Percentiles rank a stretch among this genome's conserved stretches.
phyloP scores from a whole-genome alignment of 2,797 vertebrate genomes.

The Sebastiscus tertius region DNA sequence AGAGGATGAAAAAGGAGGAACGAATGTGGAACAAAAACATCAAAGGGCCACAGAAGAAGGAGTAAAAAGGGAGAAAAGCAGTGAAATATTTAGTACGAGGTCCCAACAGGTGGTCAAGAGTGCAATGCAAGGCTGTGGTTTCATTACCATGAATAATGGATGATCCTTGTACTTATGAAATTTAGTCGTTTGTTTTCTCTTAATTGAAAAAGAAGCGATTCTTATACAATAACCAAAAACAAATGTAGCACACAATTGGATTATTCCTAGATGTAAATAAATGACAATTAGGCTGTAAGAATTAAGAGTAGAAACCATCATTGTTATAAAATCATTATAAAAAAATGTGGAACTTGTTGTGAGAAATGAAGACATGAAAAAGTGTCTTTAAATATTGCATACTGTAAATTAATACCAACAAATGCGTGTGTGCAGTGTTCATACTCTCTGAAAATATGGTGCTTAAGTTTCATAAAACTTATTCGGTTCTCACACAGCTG shows the following conservation, averaged over 20 bases:
- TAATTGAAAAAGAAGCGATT: conserved; percentile 60
- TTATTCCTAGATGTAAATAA: conserved; percentile 45
- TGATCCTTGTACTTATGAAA: conserved; percentile 77
- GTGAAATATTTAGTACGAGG: conserved; percentile 89
- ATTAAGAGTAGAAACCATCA: conserved; percentile 37
- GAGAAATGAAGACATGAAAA: neutral
- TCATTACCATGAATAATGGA: conserved; percentile 85
- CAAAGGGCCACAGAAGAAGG: conserved; percentile 85
- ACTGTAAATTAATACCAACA: neutral
- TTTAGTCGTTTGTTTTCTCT: conserved; percentile 51
- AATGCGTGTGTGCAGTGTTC: neutral
- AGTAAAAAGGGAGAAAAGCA: conserved; percentile 79
- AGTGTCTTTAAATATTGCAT: neutral
- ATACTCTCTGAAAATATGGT: neutral
- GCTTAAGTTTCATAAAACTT: neutral
- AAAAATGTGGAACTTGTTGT: neutral
- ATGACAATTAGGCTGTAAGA: conserved; percentile 39
- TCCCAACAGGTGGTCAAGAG: conserved; percentile 91
- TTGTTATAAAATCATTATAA: conserved; percentile 15
- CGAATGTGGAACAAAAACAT: conserved; percentile 91
- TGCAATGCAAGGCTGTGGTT: conserved; percentile 81
- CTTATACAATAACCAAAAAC: neutral
- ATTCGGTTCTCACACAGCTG: neutral
- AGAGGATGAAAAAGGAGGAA: conserved; percentile 82
- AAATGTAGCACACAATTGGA: conserved; percentile 17